Conservation (phyloP, 2,113 vertebrate genomes). For the Oenanthe melanoleuca region DNA sequence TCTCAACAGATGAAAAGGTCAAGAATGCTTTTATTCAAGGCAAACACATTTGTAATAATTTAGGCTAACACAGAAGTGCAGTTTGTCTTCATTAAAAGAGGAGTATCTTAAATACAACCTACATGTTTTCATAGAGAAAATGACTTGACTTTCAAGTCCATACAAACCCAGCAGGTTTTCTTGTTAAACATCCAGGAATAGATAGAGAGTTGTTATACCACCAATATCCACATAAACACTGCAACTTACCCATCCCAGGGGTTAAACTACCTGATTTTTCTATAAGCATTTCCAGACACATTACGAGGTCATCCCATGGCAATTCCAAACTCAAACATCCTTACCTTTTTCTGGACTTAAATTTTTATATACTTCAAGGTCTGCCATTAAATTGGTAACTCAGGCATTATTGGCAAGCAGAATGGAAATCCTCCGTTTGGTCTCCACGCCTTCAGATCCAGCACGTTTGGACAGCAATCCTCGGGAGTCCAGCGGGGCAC, state of each 20-base stretch:
- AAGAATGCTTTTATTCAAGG: neutral
- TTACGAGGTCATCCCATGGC: neutral
- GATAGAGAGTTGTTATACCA: neutral
- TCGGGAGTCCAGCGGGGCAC: neutral
- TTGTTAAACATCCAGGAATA: neutral
- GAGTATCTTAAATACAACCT: neutral
- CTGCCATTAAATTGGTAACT: conserved; percentile 86
- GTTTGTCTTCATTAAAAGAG: neutral
- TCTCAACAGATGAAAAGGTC: conserved; percentile 24
- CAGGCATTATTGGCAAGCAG: conserved; percentile 70
- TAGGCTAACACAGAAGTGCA: neutral
- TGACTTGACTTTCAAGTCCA: neutral
- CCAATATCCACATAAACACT: neutral
- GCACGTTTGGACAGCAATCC: conserved; percentile 41
- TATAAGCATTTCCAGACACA: neutral
- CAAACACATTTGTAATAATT: neutral
- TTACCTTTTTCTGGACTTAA: conserved; percentile 92
- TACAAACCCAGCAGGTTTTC: neutral
- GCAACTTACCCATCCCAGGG: neutral
- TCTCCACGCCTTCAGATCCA: conserved; percentile 42
- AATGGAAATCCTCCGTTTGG: conserved; percentile 54
- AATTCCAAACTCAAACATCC: conserved; percentile 43
- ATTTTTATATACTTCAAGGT: conserved; percentile 94
- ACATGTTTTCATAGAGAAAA: neutral
- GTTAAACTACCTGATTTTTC: neutral